Conservation (phyloP, 2,888 invertebrate species). For the Andrena chrysosceles region DNA sequence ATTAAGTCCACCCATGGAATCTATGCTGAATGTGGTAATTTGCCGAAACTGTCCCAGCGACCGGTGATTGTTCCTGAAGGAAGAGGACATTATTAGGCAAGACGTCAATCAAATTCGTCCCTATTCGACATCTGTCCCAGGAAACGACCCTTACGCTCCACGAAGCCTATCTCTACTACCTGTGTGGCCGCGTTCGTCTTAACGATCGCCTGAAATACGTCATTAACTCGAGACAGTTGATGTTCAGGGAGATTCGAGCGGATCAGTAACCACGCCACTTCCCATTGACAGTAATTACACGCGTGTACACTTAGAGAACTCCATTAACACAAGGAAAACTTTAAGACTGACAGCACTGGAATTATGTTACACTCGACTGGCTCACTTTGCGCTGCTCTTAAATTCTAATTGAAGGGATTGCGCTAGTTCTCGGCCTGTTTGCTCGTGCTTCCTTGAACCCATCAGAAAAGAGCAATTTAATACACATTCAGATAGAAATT, state of each 20-base stretch:
- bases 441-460: not conserved
- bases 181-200: constrained; percentile 68
- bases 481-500: too few species aligned
- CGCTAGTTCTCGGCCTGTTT: not conserved
- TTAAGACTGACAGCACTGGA: constrained; percentile 12
- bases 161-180: constrained; percentile 48
- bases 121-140: constrained; percentile 41
- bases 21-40: constrained; percentile 33
- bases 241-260: constrained; percentile 49
- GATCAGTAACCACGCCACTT: constrained; percentile 42
- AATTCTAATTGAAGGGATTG: not conserved
- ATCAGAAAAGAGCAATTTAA: too few species aligned
- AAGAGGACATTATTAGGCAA: constrained; percentile 56
- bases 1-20: constrained; percentile 45
- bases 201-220: constrained; percentile 73
- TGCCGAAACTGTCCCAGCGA: constrained; percentile 27
- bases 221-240: constrained; percentile 66
- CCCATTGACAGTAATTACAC: constrained; percentile 59
- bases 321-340: constrained; percentile 32
- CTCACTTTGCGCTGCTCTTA: constrained; percentile 1
- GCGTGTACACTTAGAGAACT: constrained; percentile 23
- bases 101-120: constrained; percentile 65
- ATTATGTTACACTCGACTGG: constrained; percentile 26
- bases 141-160: constrained; percentile 29
- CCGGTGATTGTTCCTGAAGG: constrained; percentile 34